These are phyloP conservation scores for Tupiocoris notatus DNA, from an alignment of 2,888 invertebrate species.

Conservation along the genomic window DNA sequence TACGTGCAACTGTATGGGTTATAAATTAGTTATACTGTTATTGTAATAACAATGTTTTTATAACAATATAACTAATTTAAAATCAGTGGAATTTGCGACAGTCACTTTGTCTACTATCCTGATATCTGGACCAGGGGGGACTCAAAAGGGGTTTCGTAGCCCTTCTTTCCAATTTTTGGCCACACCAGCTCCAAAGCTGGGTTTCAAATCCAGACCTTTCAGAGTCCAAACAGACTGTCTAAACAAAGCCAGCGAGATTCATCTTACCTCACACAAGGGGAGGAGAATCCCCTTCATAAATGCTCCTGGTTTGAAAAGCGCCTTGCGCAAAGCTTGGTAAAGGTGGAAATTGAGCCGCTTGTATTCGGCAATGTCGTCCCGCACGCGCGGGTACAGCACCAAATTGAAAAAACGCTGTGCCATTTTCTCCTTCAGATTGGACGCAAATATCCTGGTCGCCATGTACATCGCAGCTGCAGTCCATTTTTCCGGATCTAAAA, in stretches of 20 bases:
- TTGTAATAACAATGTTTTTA: too few relatives aligned
- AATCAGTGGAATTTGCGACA: too few relatives aligned
- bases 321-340: slow-evolving; percentile 88
- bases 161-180: too few relatives aligned
- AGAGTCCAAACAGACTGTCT: too few relatives aligned
- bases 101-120: too few relatives aligned
- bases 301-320: slow-evolving; percentile 94
- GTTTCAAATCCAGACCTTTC: too few relatives aligned
- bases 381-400: slow-evolving; percentile 84
- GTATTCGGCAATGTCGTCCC: slow-evolving; percentile 94
- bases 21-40: too few relatives aligned
- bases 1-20: too few relatives aligned
- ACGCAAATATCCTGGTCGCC: slow-evolving; percentile 93
- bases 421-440: slow-evolving; percentile 93
- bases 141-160: too few relatives aligned
- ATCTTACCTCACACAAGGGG: slow-evolving; percentile 61
- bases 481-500: slow-evolving; percentile 87
- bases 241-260: slow-evolving; percentile 42
- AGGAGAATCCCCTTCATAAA: slow-evolving; percentile 89
- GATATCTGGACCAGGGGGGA: too few relatives aligned
- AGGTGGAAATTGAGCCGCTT: slow-evolving; percentile 94
- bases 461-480: slow-evolving; percentile 97
- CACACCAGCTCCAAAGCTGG: too few relatives aligned
- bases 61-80: too few relatives aligned
- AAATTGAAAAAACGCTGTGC: slow-evolving; percentile 93